Evolutionary conservation across 2,888 invertebrate genomes (phyloP), one percentile per base, ranked within the genome.

Genomic region (Megalurothrips usitatus): DNA sequence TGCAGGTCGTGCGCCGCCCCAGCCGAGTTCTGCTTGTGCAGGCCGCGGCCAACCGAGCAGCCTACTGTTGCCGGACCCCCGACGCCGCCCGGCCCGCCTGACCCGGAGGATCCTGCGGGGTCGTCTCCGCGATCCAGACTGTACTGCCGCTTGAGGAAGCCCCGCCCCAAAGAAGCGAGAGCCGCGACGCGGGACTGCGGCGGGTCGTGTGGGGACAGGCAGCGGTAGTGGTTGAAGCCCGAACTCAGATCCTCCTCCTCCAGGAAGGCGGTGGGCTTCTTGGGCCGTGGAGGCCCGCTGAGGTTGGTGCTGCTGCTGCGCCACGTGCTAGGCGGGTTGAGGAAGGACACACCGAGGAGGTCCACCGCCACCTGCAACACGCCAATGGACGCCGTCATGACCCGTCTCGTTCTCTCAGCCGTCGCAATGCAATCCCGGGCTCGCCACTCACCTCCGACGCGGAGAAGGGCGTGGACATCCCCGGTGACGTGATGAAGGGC

Each of bases 191-290:
- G 43, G 80, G 80, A 81, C 82, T 80, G 52, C 79, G 17, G 43
- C 47, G 47, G 79, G 9, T 91, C 91, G 83, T 91, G 92, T 11
- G 92, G 92, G 84, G 92, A 92, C 34, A 92, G 88, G 85, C 92
- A 93, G 86, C 92, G 91, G 87, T 94, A 94, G 84, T 93, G 92
- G 85, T 92, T 92, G 86, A 94, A 94, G 3, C 93, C 92, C 0
- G 92, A 92, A 86, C 93, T 93, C 79, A 93, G 88, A 85, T 93
- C 94, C 84, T 89, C 89, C 84, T 90, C 89, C 80, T 90, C 89
- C 34, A 90, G 87, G 86, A 84, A 86, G 84, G 79, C 86, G 86
- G 80, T 84, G 84, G 75, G 81, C 86, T 85, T 75, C 87, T 84
- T 82, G 88, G 87, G 80, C 88, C 84, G 82, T 83, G 81, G 52